Base-by-base conservation (phyloP, 2,797 vertebrate genomes). In the Urosaurus nigricauda region DNA sequence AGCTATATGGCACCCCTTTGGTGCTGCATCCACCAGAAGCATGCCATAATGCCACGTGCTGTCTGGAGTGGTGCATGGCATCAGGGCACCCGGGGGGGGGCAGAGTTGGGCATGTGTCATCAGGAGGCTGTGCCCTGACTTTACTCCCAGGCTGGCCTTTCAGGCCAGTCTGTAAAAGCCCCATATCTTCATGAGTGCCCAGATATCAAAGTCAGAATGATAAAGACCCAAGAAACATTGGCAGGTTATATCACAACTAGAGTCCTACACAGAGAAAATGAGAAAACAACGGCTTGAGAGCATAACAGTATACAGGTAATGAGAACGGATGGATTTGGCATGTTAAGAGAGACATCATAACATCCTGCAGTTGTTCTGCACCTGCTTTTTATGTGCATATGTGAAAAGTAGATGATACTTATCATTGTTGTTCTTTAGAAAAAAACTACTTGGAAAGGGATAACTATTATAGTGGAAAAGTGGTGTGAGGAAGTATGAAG, bases 211-310 rank as follows among this genome's bases (percentile, higher is more conserved):
- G 35, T 74, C 68, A 81, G 53, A 51, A 26, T 56, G 43, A 37
- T 40, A 79, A 88, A 84, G 56, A 74, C 75, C 19, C 51, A 88
- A 77, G 58, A n/a, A 89, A 85, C 12, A 35, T 85, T 32, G 60
- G 63, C 11, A 16, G 4, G 26, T 58, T 85, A 47, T 88, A 32
- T 26, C 17, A 56, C 79, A 82, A 4, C 37, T 60, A 58, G 53
- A 53, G 32, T 60, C n/a, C 77, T 4, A 56, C 68, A 79, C 32
- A 35, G 51, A 56, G 12, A 32, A 56, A 65, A 13, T 24, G 2
- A 63, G 37, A 53, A 8, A 40, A 6, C 7, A 68, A 56, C 43
- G 21, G 51, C 4, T 58, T 79, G 29, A 60, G 35, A 16, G 16
- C 47, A 2, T 71, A 3, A 19, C 60, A 60, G 29, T 56, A 17